Base-by-base conservation (phyloP, 2,113 vertebrate species). In the Daubentonia madagascariensis region DNA sequence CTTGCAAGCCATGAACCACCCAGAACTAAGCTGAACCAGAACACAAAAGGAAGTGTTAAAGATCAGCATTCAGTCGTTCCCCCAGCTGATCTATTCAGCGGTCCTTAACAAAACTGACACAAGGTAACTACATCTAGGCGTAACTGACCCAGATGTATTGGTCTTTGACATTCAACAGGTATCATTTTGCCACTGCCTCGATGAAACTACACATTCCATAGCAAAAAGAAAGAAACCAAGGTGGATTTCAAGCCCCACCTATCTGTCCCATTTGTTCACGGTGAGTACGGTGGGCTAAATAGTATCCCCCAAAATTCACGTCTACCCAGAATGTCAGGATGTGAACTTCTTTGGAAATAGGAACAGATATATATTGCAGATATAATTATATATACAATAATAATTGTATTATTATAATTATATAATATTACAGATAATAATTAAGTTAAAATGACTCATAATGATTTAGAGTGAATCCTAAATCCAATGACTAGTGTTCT, bases 81-180 rank as follows among this genome's bases (percentile, higher is more conserved):
- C 89, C 20, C 0, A 5, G 37, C 28, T 12, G 17, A 32, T n/a
- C 70, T n/a, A 1, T 8, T 30, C 67, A 30, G n/a, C 32, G 2
- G 1, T 13, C 17, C 12, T 30, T 35, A 28, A 32, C 10, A 13
- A 9, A n/a, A 40, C 28, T 43, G 50, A 73, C 16, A 7, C 37
- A 16, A 23, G 16, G 37, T 12, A 7, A n/a, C 2, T 9, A 37
- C 0, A 0, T 5, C 40, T 28, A 35, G n/a, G 37, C 25, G 45
- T 30, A 61, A 6, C 1, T 37, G 73, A 23, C n/a, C 3, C 6
- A 40, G 18, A 37, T 3, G 8, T 12, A 22, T 16, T 48, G 3
- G 6, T 6, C n/a, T 13, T 50, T 28, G 50, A 43, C 20, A n/a
- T 4, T 89, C n/a, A 48, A 3, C 4, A 2, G 2, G 14, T 35